A percentile compares a stretch with the other conserved stretches of the same genome.
phyloP scores from a whole-genome alignment of 2,888 invertebrate species.

The Ligdia adustata region DNA sequence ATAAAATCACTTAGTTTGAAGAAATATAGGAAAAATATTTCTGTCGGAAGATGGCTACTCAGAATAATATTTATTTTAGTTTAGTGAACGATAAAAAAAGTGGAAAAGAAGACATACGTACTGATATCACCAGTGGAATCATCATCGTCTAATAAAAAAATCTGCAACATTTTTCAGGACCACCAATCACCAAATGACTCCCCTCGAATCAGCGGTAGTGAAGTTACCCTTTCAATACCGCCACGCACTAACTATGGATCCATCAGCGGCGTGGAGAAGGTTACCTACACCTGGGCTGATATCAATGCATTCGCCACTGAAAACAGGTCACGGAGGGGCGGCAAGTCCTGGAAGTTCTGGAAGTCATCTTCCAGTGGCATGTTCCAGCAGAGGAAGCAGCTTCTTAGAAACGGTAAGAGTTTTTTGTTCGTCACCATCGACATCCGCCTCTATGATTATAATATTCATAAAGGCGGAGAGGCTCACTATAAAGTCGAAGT shows the following conservation, averaged over 20 bases:
- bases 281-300: constrained; percentile 91
- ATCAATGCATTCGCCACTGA: constrained; percentile 89
- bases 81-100: no score
- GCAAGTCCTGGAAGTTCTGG: constrained; percentile 75
- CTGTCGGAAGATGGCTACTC: no score
- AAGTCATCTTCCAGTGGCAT: constrained; percentile 61
- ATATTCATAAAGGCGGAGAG: no score
- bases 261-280: constrained; percentile 71
- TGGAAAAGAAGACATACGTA: no score
- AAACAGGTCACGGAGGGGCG: constrained; percentile 70
- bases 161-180: constrained; percentile 43
- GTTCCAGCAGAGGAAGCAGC: constrained; percentile 86
- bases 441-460: no score
- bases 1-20: no score
- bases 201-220: constrained; percentile 61
- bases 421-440: no score
- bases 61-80: no score
- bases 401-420: constrained; percentile 89
- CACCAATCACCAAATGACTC: constrained; percentile 56
- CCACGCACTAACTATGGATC: constrained; percentile 65
- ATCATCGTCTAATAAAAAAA: no score
- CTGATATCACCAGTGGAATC: no score
- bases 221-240: constrained; percentile 61
- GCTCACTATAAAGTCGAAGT: no score
- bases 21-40: no score